Evolutionary conservation across 2,888 invertebrate species (phyloP), one percentile per base, ranked within the genome.

Genomic region (Salticus scenicus): DNA sequence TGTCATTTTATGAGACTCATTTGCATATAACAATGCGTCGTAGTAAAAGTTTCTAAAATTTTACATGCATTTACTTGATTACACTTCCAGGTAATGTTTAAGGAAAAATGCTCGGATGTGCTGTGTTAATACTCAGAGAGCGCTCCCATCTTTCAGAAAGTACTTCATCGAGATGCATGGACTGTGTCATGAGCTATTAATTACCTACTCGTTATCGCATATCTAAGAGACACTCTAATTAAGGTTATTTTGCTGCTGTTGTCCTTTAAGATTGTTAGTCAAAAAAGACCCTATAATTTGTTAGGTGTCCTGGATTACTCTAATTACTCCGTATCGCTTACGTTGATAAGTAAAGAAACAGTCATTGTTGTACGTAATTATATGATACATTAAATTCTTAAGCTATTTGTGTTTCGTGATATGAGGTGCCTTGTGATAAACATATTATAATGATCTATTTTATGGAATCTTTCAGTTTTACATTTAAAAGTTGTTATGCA

Each of bases 161-260:
- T 7, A 27, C 17, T 69, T 81, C 69, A 81, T 81, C 70, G 41
- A 57, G 57, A 81, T 81, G 81, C 81, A 75, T 69, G 69, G 63
- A 42, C 70, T 33, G 74, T 69, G 74, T 81, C 42, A 33, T 41
- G 51, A 42, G 63, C 81, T 74, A 81, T 81, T 75, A 81, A 81
- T 81, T 81, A 81, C 81, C 81, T 30, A 67, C 74, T 81, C 81
- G 74, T 81, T 81, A 81, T 81, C 74, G 74, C 81, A 74, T 81
- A 81, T 74, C 74, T 75, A 24, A 69, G 57, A 81, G 81, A 81
- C 81, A 81, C 81, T 70, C 70, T 81, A 81, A 81, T 81, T 81
- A 75, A 75, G 74, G 74, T 30, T 81, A 74, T 74, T 74, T 81
- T 37, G 78, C 37, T 41, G 74, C 74, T 69, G 80, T 80, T 69